Evolutionary conservation across 1,140 invertebrate species (phyloP).

Genomic region (Lepidurus arcticus): DNA sequence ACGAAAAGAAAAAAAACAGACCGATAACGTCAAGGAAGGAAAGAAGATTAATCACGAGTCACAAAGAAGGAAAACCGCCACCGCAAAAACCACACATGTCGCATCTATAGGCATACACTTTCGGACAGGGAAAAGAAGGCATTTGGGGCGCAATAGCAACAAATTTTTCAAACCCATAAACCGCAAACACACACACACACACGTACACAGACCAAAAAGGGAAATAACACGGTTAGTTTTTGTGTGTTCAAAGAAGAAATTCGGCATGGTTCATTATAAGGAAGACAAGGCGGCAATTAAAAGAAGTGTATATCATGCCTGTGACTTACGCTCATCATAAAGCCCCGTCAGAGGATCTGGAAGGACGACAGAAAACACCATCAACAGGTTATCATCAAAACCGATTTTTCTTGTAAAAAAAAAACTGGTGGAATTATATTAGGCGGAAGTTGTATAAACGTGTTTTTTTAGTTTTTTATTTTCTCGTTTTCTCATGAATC

Average conservation of each 20-base stretch:
- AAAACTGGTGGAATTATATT: not conserved
- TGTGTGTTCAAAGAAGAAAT: conserved; percentile 23
- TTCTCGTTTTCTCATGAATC: not conserved
- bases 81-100: no score
- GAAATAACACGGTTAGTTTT: not conserved
- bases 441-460: not conserved
- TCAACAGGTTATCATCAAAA: conserved; percentile 22
- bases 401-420: not conserved
- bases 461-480: conserved; percentile 23
- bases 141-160: conserved; percentile 2
- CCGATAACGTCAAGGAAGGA: conserved; percentile 16
- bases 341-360: conserved; percentile 35
- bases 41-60: not conserved
- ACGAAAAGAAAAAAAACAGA: not conserved
- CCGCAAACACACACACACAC: not conserved
- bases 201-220: not conserved
- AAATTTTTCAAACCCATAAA: not conserved
- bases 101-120: no score
- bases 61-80: conserved; percentile 17
- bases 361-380: conserved; percentile 29
- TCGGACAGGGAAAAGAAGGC: conserved; percentile 10
- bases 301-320: conserved; percentile 23
- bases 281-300: not conserved
- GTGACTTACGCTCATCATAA: conserved; percentile 36
- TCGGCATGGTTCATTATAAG: not conserved